Percentiles rank a stretch among this genome's conserved stretches.
Evolutionary conservation across 2,888 invertebrate genomes (phyloP).

Genomic region (Ectobius pallidus): DNA sequence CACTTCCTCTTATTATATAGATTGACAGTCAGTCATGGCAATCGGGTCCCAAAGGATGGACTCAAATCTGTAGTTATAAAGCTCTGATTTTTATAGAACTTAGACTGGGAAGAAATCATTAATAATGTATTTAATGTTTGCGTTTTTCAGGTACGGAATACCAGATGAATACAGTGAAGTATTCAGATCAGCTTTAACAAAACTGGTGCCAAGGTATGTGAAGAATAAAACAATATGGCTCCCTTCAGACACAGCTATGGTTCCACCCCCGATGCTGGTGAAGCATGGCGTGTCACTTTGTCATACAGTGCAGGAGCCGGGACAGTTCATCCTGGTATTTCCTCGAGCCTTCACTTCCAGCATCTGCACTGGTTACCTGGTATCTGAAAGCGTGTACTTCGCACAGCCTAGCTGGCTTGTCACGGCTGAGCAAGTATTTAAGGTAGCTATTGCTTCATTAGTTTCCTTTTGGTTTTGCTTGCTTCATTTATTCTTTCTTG

Average conservation of each 20-base stretch:
- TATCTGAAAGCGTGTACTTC: conserved; percentile 92
- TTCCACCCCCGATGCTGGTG: conserved; percentile 80
- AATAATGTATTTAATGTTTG: too few relatives aligned
- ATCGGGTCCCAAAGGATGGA: too few relatives aligned
- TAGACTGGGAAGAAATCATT: too few relatives aligned
- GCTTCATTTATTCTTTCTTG: too few relatives aligned
- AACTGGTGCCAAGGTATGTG: conserved; percentile 79
- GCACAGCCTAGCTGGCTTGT: conserved; percentile 82
- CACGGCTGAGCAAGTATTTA: conserved; percentile 72
- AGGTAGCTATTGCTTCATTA: conserved; percentile 60
- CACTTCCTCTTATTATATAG: too few relatives aligned
- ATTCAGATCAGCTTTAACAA: conserved; percentile 77
- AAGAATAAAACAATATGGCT: conserved; percentile 87
- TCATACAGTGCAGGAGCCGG: conserved; percentile 81
- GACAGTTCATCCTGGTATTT: conserved; percentile 89
- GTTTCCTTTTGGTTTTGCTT: too few relatives aligned
- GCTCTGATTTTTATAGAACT: too few relatives aligned
- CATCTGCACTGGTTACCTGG: conserved; percentile 84
- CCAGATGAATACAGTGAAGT: conserved; percentile 76
- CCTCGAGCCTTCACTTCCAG: conserved; percentile 89
- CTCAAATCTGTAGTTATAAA: too few relatives aligned
- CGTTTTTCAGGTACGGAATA: conserved; percentile 73
- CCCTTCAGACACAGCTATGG: conserved; percentile 91
- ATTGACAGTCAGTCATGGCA: too few relatives aligned
- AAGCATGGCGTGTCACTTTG: conserved; percentile 79